Base-by-base conservation (phyloP, 2,888 invertebrate genomes). In the Strigamia crassipes region DNA sequence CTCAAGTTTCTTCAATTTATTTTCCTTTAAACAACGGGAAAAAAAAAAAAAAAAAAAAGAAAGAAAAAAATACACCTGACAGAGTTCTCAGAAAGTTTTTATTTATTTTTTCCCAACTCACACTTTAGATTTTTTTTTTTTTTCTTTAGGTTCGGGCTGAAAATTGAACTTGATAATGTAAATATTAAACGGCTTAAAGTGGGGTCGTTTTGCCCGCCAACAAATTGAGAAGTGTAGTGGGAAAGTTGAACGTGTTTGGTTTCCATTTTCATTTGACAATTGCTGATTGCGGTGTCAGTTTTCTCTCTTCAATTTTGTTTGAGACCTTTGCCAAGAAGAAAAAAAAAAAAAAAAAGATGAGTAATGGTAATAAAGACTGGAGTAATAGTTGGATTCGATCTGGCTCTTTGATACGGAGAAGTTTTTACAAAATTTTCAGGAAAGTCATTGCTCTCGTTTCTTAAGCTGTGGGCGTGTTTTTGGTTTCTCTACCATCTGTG, bases 381-480 rank as follows among this genome's bases (percentile, higher is more conserved):
- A 46, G 46, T 0, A 46, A 46, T 13, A 15, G 46, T 46, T 46
- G 46, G 13, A 46, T 15, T 46, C 46, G 46, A 2, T 46, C 5
- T 46, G 38, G 46, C 46, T 15, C 13, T 46, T 15, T 18, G 18
- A n/a, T 56, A 21, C n/a, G 15, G 56, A 18, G 18, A 21, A 18
- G 21, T 56, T 56, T 18, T 38, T 38, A 0, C 1, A 18, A 56
- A 56, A 56, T 12, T 56, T 56, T 56, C 1, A 1, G 18, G 56
- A 21, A 73, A 73, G 73, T 73, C 73, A 73, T 15, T 73, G 73
- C 73, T 73, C 73, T 73, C 73, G 73, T 73, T 73, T 73, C 73
- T 73, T 73, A 73, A 73, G 73, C 73, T 73, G 73, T 73, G 73
- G 73, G 73, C 31, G 73, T 73, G 73, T 73, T 73, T 73, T 73